A percentile compares a stretch with the other conserved stretches of the same genome.
Conservation (phyloP, 2,888 invertebrate genomes). For the Euzetes globulus region DNA sequence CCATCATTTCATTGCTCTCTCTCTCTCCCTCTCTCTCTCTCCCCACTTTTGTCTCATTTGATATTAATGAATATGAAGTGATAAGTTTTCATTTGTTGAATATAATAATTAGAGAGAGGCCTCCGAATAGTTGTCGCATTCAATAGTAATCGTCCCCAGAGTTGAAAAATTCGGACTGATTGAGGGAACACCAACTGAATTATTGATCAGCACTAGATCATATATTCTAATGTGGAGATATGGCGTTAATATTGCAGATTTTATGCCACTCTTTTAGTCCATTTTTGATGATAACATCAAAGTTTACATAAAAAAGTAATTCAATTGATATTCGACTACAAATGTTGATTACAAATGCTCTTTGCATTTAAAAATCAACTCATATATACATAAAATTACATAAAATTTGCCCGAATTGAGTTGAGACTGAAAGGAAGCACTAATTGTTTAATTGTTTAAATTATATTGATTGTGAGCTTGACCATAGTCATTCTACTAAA, state of each 20-base stretch:
- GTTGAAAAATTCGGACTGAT: slow-evolving; percentile 4
- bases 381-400: too few relatives aligned
- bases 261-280: neutral
- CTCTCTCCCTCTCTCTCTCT: neutral
- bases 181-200: neutral
- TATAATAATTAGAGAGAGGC: neutral
- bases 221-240: neutral
- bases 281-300: neutral
- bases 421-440: too few relatives aligned
- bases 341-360: too few relatives aligned
- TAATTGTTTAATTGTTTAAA: too few relatives aligned
- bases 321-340: too few relatives aligned
- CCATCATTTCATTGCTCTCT: neutral
- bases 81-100: slow-evolving; percentile 10
- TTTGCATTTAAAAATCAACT: too few relatives aligned
- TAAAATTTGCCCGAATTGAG: too few relatives aligned
- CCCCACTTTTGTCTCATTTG: neutral
- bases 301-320: too few relatives aligned
- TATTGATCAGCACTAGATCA: neutral
- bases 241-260: neutral
- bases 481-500: too few relatives aligned
- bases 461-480: too few relatives aligned
- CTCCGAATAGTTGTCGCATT: neutral
- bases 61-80: neutral
- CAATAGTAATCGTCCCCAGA: neutral